Evolutionary conservation across 2,888 invertebrate species (phyloP), one percentile per base, ranked within the genome.

Genomic region (Dioctria rufipes): DNA sequence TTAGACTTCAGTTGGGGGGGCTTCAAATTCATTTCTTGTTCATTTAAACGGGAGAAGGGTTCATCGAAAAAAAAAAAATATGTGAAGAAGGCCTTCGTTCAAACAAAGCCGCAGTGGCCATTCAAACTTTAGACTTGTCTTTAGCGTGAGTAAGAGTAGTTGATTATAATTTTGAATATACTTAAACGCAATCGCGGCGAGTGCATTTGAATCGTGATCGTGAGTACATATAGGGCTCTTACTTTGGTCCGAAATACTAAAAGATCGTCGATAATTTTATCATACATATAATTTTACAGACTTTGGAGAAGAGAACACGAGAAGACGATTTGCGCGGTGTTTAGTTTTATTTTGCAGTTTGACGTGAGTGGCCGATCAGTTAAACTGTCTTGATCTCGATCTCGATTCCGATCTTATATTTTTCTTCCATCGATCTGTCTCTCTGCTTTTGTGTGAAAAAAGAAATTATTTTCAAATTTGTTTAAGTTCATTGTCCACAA

Each of bases 311-410:
- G 13, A 46, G 46, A 67, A n/a, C n/a, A n/a, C n/a, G n/a, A n/a
- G n/a, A n/a, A n/a, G 46, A 46, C 46, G 46, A 46, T 8, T 46
- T 25, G 25, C 40, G 8, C 54, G 54, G n/a, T 25, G 25, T 54
- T 71, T 71, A 71, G 71, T 71, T 71, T 71, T 71, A 46, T 71
- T 71, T 71, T 39, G 71, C 51, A 71, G 11, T 49, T 39, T 11
- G 37, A 37, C 51, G 51, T 51, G 71, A 71, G 51, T 40, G 49
- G 71, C 40, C 6, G 40, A 54, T 51, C 40, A 37, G 6, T 71
- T n/a, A 11, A 25, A n/a, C 13, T 40, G 37, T 9, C 25, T 71
- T 37, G 54, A 25, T 11, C 37, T 5, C n/a, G 5, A 37, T 25
- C 25, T 25, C 2, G 25, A 25, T 25, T 25, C 25, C 25, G 25